Conservation (phyloP, 2,113 vertebrate genomes). For the Hydrolagus affinis region DNA sequence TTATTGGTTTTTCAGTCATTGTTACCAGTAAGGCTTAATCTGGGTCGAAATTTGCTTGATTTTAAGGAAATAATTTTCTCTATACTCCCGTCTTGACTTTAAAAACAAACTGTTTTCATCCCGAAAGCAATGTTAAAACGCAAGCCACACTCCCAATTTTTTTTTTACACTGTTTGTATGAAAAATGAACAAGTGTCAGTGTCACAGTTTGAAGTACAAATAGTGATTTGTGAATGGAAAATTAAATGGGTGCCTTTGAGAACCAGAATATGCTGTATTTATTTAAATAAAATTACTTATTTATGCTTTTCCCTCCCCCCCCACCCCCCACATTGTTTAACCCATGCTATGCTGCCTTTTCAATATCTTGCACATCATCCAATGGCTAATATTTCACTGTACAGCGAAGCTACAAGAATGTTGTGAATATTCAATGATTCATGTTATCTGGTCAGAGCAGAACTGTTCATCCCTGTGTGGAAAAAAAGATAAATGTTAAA, state of each 20-base stretch:
- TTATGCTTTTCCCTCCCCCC: background rate
- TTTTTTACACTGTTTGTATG: conserved; percentile 31
- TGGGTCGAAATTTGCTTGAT: conserved; percentile 10
- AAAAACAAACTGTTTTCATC: conserved; percentile 15
- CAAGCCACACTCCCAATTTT: conserved; percentile 14
- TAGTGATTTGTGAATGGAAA: conserved; percentile 28
- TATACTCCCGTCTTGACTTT: background rate
- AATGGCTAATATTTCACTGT: too few species aligned
- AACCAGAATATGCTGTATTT: background rate
- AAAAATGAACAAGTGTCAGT: conserved; percentile 26
- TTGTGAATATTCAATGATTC: background rate
- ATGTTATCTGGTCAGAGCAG: background rate
- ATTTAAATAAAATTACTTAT: background rate
- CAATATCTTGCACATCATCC: background rate
- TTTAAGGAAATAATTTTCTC: conserved; percentile 27
- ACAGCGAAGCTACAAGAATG: too few species aligned
- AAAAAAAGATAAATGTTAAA: background rate
- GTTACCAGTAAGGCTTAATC: conserved; percentile 17
- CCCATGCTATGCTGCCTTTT: background rate
- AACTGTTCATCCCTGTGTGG: background rate
- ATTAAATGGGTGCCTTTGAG: conserved; percentile 32
- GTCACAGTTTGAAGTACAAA: conserved; percentile 31
- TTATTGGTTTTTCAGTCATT: conserved; percentile 21
- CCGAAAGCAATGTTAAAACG: conserved; percentile 30
- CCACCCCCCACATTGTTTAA: background rate